Evolutionary conservation across 2,888 invertebrate genomes (phyloP).

Genomic region (Trachelus stipa): DNA sequence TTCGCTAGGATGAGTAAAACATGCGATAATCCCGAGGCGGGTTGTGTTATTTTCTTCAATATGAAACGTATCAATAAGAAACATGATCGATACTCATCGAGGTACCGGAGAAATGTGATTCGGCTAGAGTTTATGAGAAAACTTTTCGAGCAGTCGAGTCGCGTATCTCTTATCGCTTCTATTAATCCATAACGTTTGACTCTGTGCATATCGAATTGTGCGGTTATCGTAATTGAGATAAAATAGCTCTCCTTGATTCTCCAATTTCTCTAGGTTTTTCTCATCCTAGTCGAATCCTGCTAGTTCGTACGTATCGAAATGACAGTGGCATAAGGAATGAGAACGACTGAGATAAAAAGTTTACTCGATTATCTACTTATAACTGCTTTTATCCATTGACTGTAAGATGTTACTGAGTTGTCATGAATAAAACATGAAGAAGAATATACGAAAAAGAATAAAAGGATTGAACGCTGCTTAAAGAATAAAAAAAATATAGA

Average conservation of each 20-base stretch:
- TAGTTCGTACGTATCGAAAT: not conserved
- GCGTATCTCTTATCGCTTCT: not conserved
- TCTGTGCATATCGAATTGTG: not conserved
- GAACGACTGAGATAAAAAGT: slow-evolving; percentile 11
- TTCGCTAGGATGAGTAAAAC: not conserved
- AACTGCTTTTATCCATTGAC: slow-evolving; percentile 25
- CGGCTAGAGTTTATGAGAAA: not conserved
- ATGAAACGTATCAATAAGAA: not conserved
- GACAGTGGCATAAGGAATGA: not conserved
- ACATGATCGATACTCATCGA: not conserved
- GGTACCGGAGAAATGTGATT: not conserved
- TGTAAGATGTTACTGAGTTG: slow-evolving; percentile 26
- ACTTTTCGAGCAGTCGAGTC: not conserved
- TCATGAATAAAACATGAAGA: slow-evolving; percentile 20
- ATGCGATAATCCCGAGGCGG: not conserved
- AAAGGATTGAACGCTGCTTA: not conserved
- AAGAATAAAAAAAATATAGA: not conserved
- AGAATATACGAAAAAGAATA: not conserved
- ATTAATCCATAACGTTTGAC: not conserved
- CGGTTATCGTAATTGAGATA: not conserved
- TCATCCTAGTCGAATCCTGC: not conserved
- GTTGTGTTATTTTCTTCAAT: not conserved
- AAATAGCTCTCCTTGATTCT: not conserved
- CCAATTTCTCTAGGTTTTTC: not conserved
- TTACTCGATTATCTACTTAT: slow-evolving; percentile 16